Percentiles rank a stretch among this genome's conserved stretches.
These are phyloP conservation scores for Sesia apiformis DNA, from an alignment of 2,888 invertebrate genomes.

Conservation along the genomic window DNA sequence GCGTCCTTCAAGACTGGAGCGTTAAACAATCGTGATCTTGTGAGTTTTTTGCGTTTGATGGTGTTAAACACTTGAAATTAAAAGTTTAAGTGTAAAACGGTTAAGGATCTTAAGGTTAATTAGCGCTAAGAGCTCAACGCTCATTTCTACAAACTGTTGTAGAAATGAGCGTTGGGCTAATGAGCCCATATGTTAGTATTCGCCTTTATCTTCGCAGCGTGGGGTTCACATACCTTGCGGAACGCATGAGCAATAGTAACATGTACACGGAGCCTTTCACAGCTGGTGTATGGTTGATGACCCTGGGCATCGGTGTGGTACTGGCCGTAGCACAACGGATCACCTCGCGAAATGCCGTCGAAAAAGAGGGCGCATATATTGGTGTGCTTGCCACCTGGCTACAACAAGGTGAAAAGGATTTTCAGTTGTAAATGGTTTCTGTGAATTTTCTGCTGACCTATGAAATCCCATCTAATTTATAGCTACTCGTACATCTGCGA, in stretches of 20 bases:
- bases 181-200: too few species aligned
- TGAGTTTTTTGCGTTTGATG: too few species aligned
- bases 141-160: too few species aligned
- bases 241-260: constrained; percentile 52
- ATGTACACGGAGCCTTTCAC: constrained; percentile 57
- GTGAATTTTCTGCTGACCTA: background rate
- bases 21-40: too few species aligned
- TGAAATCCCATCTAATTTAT: too few species aligned
- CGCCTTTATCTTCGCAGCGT: constrained; percentile 34
- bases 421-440: background rate
- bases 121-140: too few species aligned
- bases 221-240: constrained; percentile 54
- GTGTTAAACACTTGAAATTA: too few species aligned
- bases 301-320: constrained; percentile 27
- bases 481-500: too few species aligned
- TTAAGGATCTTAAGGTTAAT: too few species aligned
- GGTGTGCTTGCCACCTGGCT: constrained; percentile 49
- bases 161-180: too few species aligned
- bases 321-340: constrained; percentile 35
- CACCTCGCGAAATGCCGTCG: constrained; percentile 29
- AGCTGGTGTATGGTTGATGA: constrained; percentile 40
- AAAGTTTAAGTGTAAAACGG: too few species aligned
- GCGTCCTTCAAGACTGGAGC: too few species aligned
- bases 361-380: constrained; percentile 43
- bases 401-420: constrained; percentile 41